These are phyloP conservation scores for Pammene fasciana DNA, from an alignment of 2,888 invertebrate genomes.

Conservation along the genomic window DNA sequence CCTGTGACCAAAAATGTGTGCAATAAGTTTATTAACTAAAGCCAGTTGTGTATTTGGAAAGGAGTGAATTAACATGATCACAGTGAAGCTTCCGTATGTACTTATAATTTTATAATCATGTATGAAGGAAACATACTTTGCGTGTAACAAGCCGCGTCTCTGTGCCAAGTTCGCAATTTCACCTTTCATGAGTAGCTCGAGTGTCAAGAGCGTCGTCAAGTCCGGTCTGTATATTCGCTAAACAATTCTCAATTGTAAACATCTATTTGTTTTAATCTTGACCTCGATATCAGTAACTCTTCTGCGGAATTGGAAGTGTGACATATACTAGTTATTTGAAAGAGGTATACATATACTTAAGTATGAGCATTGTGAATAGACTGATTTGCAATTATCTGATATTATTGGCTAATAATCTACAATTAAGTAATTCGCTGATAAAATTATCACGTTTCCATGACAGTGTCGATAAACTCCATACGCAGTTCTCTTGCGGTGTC, in stretches of 20 bases:
- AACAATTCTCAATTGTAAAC: neutral
- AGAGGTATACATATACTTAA: neutral
- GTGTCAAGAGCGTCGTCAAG: constrained; percentile 18
- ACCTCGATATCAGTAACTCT: neutral
- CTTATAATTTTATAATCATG: constrained; percentile 1
- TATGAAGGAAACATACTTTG: constrained; percentile 2
- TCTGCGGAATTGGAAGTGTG: no score
- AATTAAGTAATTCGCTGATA: constrained; percentile 20
- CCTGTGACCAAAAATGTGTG: no score
- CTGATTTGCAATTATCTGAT: constrained; percentile 4
- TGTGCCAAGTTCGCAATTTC: constrained; percentile 32
- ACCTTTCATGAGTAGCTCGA: neutral
- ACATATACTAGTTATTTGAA: no score
- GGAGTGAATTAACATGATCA: neutral
- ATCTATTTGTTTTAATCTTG: neutral
- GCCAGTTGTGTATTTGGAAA: no score
- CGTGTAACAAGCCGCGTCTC: neutral
- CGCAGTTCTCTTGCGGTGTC: neutral
- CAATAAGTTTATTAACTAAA: no score
- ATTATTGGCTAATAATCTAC: constrained; percentile 9
- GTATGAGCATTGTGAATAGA: neutral
- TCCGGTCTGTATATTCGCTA: neutral
- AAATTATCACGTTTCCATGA: neutral
- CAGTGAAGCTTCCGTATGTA: neutral
- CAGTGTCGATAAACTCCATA: constrained; percentile 2